Conservation (phyloP, 1,140 invertebrate genomes). For the Aphelenchoides avenae region DNA sequence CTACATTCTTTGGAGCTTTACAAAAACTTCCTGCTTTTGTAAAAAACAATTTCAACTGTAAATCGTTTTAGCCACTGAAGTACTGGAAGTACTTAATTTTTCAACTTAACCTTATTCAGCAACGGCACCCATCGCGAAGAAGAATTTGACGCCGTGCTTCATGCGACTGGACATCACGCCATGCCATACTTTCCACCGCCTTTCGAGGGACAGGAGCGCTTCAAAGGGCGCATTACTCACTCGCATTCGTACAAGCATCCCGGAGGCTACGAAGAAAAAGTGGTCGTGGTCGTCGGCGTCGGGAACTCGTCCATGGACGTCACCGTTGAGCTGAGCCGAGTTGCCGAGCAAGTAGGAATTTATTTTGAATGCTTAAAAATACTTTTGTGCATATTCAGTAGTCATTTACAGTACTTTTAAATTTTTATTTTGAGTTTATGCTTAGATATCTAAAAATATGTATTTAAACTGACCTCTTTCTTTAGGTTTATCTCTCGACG, state of each 20-base stretch:
- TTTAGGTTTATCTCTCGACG: conserved; percentile 61
- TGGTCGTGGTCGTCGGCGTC: conserved; percentile 57
- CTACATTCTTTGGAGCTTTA: no score
- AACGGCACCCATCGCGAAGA: conserved; percentile 36
- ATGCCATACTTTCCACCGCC: conserved; percentile 49
- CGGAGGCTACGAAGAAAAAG: conserved; percentile 55
- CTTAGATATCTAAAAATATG: no score
- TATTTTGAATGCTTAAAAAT: no score
- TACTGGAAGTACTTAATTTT: no score
- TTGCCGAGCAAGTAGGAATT: conserved; percentile 60
- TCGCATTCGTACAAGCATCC: conserved; percentile 53
- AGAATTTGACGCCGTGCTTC: conserved; percentile 59
- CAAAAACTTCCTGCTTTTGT: no score
- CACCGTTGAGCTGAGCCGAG: conserved; percentile 62
- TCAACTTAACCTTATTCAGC: no score
- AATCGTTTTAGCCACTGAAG: no score
- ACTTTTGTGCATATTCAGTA: no score
- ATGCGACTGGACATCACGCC: conserved; percentile 57
- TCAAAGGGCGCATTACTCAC: conserved; percentile 62
- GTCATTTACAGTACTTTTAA: no score
- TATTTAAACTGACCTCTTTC: no score
- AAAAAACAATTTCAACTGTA: no score
- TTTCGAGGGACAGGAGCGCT: conserved; percentile 54
- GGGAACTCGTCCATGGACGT: conserved; percentile 65
- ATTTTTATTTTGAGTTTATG: no score